Base-by-base conservation (phyloP, 2,888 invertebrate genomes). In the Carabus problematicus region DNA sequence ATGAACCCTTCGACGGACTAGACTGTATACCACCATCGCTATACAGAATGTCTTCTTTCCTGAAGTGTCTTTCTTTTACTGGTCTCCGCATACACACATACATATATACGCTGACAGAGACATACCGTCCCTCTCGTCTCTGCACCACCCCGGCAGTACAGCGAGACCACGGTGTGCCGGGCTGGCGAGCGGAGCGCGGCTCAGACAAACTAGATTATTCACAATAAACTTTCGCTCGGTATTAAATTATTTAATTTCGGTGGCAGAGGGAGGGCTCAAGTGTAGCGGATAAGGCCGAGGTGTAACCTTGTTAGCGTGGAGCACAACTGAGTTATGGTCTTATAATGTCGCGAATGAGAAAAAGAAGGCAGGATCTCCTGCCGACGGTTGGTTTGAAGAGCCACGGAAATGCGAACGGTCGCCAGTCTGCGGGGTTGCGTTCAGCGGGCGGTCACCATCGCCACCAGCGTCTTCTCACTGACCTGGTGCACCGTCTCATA, bases 161-260 rank as follows among this genome's bases (percentile, higher is more conserved):
- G 29, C 29, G 29, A 72, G 74, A 29, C 29, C 29, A 29, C 29
- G 29, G 29, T 29, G 29, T 29, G 29, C 29, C 6, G 2, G 29
- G 29, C 29, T 29, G 29, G 29, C 29, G 29, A 29, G 29, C 29
- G 29, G 29, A 29, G 29, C 29, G 29, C 29, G 29, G 29, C 29
- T 29, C 29, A 29, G 29, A 29, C 77, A 81, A 82, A 82, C 81
- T 79, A 80, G 82, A 82, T 82, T 83, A 83, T 83, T 82, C 82
- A 82, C 82, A 82, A 82, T 83, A 82, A 82, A 82, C 82, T 83
- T 83, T 82, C 81, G 79, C 80, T 79, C 62, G 72, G 72, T 82
- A 83, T 82, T 83, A 82, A 82, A 82, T 83, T 82, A 82, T 82
- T 82, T 83, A 83, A 83, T 83, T 83, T 82, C 79, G 79, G 78